A percentile compares a stretch with the other conserved stretches of the same genome.
Evolutionary conservation across 1,140 invertebrate species (phyloP).

Genomic region (Bombus pyrosoma): DNA sequence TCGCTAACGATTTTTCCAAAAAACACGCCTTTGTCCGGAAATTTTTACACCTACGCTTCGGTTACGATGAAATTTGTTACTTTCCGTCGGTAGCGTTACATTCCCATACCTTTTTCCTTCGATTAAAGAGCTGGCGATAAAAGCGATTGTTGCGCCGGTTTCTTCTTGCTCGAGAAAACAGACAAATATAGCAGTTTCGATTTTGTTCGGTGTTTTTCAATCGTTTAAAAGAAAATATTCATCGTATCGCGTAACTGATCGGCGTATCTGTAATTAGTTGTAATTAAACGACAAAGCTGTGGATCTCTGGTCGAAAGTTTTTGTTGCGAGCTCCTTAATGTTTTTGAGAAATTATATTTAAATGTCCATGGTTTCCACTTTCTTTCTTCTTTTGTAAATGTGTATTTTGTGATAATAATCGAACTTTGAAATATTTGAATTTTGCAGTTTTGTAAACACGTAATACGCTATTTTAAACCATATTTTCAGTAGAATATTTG

Average conservation of each 20-base stretch:
- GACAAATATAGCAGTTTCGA: too few relatives aligned
- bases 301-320: background rate
- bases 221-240: too few relatives aligned
- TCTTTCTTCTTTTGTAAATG: too few relatives aligned
- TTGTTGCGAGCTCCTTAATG: too few relatives aligned
- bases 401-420: background rate
- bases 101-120: accelerated
- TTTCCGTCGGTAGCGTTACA: background rate
- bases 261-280: too few relatives aligned
- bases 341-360: too few relatives aligned
- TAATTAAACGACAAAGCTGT: background rate
- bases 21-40: background rate
- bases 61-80: accelerated
- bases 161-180: too few relatives aligned
- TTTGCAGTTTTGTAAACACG: background rate
- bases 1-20: background rate
- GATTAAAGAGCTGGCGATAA: accelerated
- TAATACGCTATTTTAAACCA: background rate
- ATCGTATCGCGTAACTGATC: too few relatives aligned
- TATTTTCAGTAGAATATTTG: background rate
- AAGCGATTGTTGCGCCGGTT: background rate
- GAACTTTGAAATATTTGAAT: background rate
- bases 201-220: too few relatives aligned
- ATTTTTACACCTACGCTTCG: background rate
- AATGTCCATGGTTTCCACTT: too few relatives aligned